Percentiles rank a stretch among this genome's conserved stretches.
phyloP scores from a whole-genome alignment of 2,797 vertebrate genomes.

The Hippopotamyrus pictus region DNA sequence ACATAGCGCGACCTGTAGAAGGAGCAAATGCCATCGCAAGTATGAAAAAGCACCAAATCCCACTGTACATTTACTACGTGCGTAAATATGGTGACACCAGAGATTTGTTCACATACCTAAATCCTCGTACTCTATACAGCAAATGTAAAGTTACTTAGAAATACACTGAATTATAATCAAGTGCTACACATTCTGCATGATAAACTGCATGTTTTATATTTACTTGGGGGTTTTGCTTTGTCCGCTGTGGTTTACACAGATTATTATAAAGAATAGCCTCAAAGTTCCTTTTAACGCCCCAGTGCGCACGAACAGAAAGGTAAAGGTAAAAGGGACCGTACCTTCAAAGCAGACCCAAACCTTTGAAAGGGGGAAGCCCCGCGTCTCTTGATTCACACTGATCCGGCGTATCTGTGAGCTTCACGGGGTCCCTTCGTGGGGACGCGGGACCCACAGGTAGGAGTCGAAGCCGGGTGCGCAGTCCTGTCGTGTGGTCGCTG shows the following conservation, averaged over 20 bases:
- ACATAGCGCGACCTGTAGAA: neutral
- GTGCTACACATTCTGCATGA: neutral
- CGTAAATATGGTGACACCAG: neutral
- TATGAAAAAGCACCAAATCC: neutral
- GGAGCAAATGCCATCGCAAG: neutral
- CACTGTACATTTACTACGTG: neutral
- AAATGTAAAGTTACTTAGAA: neutral
- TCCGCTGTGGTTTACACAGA: neutral
- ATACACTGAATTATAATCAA: neutral
- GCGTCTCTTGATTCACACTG: constrained; percentile 2
- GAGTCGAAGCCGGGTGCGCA: neutral
- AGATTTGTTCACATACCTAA: neutral
- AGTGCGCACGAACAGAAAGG: neutral
- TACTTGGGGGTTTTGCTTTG: neutral
- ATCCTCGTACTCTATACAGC: neutral
- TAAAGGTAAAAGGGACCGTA: neutral
- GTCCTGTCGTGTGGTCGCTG: neutral
- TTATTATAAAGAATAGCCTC: neutral
- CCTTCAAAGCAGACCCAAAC: constrained; percentile 5
- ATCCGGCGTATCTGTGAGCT: neutral
- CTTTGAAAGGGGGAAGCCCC: neutral
- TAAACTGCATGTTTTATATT: neutral
- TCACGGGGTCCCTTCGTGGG: neutral
- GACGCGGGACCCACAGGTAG: constrained; percentile 8
- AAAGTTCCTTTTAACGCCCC: neutral